These are phyloP conservation scores for Sebastes reedi DNA, from an alignment of 2,797 vertebrate genomes.

Conservation along the genomic window DNA sequence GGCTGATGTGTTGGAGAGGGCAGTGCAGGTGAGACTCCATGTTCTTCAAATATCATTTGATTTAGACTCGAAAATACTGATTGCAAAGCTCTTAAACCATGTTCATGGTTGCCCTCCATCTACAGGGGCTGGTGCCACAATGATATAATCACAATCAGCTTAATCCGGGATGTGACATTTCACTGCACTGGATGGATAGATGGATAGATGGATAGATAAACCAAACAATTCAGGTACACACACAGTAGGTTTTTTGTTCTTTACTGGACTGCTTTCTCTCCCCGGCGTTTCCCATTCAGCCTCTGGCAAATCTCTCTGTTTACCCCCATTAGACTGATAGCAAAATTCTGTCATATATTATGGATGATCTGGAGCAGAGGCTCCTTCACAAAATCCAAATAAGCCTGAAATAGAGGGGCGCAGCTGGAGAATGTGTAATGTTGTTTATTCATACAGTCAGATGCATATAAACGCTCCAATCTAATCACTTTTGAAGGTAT, in stretches of 20 bases:
- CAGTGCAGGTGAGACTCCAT: slow-evolving; percentile 10
- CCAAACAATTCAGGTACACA: slow-evolving; percentile 10
- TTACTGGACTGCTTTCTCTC: slow-evolving; percentile 53
- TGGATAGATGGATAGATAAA: slow-evolving; percentile 3
- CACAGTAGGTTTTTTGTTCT: slow-evolving; percentile 33
- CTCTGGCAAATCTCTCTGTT: slow-evolving; percentile 67
- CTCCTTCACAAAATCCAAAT: slow-evolving; percentile 68
- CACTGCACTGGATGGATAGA: background rate
- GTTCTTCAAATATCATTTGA: slow-evolving; percentile 17
- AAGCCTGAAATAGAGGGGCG: slow-evolving; percentile 45
- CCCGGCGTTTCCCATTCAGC: slow-evolving; percentile 65
- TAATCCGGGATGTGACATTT: background rate
- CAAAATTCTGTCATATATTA: slow-evolving; percentile 75
- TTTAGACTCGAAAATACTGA: slow-evolving; percentile 1
- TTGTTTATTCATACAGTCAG: slow-evolving; percentile 65
- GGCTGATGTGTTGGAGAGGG: slow-evolving; percentile 14
- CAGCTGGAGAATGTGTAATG: slow-evolving; percentile 62
- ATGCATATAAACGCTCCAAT: slow-evolving; percentile 46
- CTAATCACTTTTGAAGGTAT: slow-evolving; percentile 46
- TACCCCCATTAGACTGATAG: slow-evolving; percentile 72
- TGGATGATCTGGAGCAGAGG: slow-evolving; percentile 66
- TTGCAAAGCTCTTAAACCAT: background rate
- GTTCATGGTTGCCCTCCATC: background rate
- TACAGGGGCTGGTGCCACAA: background rate
- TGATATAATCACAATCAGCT: background rate